Evolutionary conservation across 2,888 invertebrate species (phyloP), one percentile per base, ranked within the genome.

Genomic region (Dioctria rufipes): DNA sequence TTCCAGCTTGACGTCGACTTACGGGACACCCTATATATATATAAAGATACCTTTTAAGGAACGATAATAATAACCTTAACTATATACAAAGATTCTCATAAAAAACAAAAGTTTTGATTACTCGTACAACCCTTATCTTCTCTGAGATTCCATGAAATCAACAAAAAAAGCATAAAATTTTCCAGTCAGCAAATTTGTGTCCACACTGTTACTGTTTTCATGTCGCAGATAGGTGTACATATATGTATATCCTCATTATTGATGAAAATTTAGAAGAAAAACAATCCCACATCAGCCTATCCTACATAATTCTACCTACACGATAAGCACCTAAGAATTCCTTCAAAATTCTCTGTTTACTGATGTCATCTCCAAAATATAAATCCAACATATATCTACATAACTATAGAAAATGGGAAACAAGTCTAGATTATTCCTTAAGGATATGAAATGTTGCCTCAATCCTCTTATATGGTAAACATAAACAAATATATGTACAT

Each of bases 381-480:
- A 25, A 25, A 25, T n/a, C 54, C 6, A 54, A 46, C 49, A 46
- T 46, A 3, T 54, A 4, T 4, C 11, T 25, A 25, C 25, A 25
- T 25, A 25, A 25, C 25, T 25, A 25, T 25, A 25, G 25, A n/a
- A 54, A n/a, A 54, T 54, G 54, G 54, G 1, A 54, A n/a, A 54
- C 8, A 11, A n/a, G 4, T 11, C 4, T 0, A 3, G 11, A 69
- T 80, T 69, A 69, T 80, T 80, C 80, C 67, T 80, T 69, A 40
- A 6, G 49, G 58, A 67, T 80, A 4, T 42, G 58, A 61, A 80
- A 80, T 67, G 66, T 69, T 69, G 80, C 43, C 80, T 61, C 80
- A 80, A 80, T 80, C 80, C 80, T 80, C 80, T 80, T 80, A 80
- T 69, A 61, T 80, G 80, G 69, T 80, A 80, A 80, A 80, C 69